Evolutionary conservation across 2,113 vertebrate genomes (phyloP), one percentile per base, ranked within the genome.

Genomic region (Ictidomys tridecemlineatus): DNA sequence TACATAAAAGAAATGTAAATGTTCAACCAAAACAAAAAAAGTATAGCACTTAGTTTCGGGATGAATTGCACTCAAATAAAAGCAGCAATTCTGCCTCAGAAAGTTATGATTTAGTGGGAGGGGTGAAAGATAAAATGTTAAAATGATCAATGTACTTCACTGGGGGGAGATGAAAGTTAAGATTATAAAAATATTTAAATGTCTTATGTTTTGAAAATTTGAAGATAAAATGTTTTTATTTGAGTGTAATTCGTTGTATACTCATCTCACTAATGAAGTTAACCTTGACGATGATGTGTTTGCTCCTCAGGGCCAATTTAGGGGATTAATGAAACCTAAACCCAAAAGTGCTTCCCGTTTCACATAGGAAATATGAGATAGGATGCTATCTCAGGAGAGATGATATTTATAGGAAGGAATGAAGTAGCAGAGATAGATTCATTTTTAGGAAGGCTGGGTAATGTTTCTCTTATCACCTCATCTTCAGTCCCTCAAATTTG

Each of bases 21-120:
- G 70, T 87, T 93, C 51, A 0, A 58, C 45, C 8, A 95, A 53
- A 72, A 77, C 82, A 95, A 96, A 93, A 93, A 61, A 93, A 94
- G 94, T 96, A 98, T 93, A 98, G 96, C 90, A 97, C 1, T 97
- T 95, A 95, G 37, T 91, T 98, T 89, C 53, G 97, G 80, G 91
- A 93, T 98, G 93, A 98, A 97, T 86, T 96, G 20, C 94, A 42
- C 84, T 94, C 97, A 96, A 97, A 96, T 97, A 95, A 96, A 97
- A 89, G 2, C n/a, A 92, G 30, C 3, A 94, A 77, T 34, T 95
- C 63, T 58, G 70, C 18, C 83, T 96, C 39, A 93, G 89, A 94
- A 96, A 93, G 96, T 93, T 96, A 70, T 85, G 78, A 93, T 95
- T 93, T 58, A 77, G 7, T 89, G 73, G 58, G 80, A 56, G 34